Evolutionary conservation across 1,140 invertebrate genomes (phyloP).

Genomic region (Nasonia vitripennis): DNA sequence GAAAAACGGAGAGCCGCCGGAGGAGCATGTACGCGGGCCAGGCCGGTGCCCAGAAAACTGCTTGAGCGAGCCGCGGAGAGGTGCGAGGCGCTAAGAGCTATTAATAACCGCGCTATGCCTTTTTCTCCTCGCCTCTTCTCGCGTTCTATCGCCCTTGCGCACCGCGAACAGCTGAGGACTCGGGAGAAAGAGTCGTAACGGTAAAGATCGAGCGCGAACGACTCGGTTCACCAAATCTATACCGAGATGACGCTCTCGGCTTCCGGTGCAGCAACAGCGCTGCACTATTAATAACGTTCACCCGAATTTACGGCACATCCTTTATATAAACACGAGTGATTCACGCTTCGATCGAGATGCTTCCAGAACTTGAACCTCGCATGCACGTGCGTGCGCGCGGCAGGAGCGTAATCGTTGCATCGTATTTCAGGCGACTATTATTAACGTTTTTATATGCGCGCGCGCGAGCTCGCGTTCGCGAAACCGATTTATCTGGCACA

Average conservation of each 20-base stretch:
- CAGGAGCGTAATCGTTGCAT: too few species aligned
- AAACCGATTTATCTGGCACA: conserved; percentile 21
- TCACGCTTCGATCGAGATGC: too few species aligned
- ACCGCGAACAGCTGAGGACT: too few species aligned
- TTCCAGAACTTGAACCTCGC: too few species aligned
- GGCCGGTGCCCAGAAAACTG: neutral
- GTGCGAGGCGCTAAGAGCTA: neutral
- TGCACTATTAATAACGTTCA: too few species aligned
- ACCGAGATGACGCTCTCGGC: neutral
- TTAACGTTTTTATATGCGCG: neutral
- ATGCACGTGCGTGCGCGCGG: too few species aligned
- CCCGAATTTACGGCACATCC: too few species aligned
- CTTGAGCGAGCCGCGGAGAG: neutral
- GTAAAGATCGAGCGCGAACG: neutral
- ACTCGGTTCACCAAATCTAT: neutral
- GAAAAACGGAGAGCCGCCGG: neutral
- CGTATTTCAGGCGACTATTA: conserved; percentile 42
- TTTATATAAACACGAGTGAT: too few species aligned
- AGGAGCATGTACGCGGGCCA: neutral
- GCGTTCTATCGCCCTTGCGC: too few species aligned
- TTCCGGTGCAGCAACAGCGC: too few species aligned
- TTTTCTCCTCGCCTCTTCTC: neutral
- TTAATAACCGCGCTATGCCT: neutral
- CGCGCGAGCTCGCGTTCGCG: neutral
- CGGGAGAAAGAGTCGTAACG: too few species aligned